Percentiles rank a stretch among this genome's conserved stretches.
Conservation (phyloP, 2,888 invertebrate genomes). For the Notodonta ziczac region DNA sequence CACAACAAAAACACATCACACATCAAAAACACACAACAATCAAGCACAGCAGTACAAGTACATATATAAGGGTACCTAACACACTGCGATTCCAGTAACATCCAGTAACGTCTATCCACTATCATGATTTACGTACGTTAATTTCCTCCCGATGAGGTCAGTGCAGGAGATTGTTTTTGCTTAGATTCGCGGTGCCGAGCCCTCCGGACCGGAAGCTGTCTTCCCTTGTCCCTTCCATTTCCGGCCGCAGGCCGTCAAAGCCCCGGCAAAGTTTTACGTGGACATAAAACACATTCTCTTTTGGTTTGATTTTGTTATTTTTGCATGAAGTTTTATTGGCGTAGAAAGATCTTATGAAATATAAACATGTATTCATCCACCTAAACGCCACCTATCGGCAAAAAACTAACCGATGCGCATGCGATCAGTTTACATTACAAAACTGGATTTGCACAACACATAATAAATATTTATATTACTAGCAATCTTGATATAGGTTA, state of each 20-base stretch:
- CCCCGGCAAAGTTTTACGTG: conserved; percentile 56
- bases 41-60: no score
- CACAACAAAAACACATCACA: no score
- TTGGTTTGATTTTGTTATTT: conserved; percentile 8
- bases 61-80: no score
- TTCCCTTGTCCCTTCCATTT: conserved; percentile 76
- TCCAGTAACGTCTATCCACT: conserved; percentile 41
- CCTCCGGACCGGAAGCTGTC: conserved; percentile 69
- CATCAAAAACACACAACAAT: no score
- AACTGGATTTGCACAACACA: no score
- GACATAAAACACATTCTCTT: conserved; percentile 41
- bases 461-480: no score
- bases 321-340: conserved; percentile 1
- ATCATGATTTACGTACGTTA: conserved; percentile 68
- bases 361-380: background rate
- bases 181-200: conserved; percentile 52
- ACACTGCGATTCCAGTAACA: no score
- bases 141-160: conserved; percentile 54
- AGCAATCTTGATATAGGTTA: no score
- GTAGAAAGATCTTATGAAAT: background rate
- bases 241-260: conserved; percentile 68
- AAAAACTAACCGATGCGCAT: no score
- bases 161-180: conserved; percentile 53
- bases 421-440: no score
- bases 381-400: no score